Conservation (phyloP, 2,113 vertebrate species). For the Bubo scandiacus region DNA sequence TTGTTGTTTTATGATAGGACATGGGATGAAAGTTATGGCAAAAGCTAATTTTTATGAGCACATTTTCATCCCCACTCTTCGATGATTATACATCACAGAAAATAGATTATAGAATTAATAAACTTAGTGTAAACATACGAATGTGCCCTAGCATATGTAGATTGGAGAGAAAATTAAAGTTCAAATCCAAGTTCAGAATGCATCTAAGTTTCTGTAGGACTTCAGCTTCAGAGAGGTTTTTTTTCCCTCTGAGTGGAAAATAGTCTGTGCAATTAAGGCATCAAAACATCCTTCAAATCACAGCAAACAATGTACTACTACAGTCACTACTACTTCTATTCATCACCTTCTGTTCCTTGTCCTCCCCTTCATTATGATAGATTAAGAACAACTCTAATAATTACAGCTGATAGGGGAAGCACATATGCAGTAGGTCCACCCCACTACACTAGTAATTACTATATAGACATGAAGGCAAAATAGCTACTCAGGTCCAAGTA, state of each 20-base stretch:
- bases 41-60: background rate
- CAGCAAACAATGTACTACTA: background rate
- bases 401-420: background rate
- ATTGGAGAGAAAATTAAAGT: background rate
- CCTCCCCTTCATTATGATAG: background rate
- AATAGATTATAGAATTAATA: background rate
- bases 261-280: background rate
- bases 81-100: background rate
- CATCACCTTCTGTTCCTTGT: background rate
- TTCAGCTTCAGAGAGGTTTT: background rate
- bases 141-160: background rate
- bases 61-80: background rate
- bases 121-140: background rate
- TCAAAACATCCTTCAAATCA: background rate
- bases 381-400: background rate
- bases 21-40: background rate
- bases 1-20: background rate
- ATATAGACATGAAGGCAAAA: background rate
- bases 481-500: background rate
- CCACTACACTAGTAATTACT: background rate
- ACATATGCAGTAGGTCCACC: background rate
- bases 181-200: background rate
- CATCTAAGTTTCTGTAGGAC: background rate
- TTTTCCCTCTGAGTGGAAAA: background rate
- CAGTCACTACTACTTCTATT: background rate